Conservation (phyloP, 2,113 vertebrate species). For the Chaenogobius annularis region DNA sequence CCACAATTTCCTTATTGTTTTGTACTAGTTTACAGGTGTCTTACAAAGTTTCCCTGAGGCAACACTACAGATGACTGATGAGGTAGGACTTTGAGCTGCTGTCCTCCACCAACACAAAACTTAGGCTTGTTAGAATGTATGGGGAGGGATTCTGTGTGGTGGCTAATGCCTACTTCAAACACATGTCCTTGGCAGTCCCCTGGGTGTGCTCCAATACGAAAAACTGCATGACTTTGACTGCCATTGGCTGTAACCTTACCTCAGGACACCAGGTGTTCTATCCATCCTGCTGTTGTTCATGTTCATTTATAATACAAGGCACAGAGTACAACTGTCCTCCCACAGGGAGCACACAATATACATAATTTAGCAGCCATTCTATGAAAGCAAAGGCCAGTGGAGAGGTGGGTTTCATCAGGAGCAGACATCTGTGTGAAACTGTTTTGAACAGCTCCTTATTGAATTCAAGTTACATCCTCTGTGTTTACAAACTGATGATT, state of each 20-base stretch:
- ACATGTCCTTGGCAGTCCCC: constrained; percentile 35
- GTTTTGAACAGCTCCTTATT: no score
- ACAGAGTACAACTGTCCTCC: constrained; percentile 43
- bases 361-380: constrained; percentile 58
- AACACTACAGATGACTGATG: constrained; percentile 22
- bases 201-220: constrained; percentile 36
- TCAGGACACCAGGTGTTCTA: constrained; percentile 39
- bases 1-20: not conserved
- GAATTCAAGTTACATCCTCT: not conserved
- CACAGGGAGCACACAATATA: constrained; percentile 47
- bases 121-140: constrained; percentile 27
- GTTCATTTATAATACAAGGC: constrained; percentile 66
- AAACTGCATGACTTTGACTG: constrained; percentile 49
- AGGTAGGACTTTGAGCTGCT: constrained; percentile 26
- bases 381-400: constrained; percentile 22
- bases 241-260: constrained; percentile 54
- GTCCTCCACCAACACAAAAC: constrained; percentile 22
- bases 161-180: not conserved
- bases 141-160: not conserved
- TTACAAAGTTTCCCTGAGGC: constrained; percentile 34
- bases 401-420: constrained; percentile 21
- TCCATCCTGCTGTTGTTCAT: constrained; percentile 39
- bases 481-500: not conserved
- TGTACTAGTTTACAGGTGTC: constrained; percentile 24
- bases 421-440: constrained; percentile 5